Evolutionary conservation across 2,797 vertebrate genomes (phyloP).

Genomic region (Pantherophis vulpinus): DNA sequence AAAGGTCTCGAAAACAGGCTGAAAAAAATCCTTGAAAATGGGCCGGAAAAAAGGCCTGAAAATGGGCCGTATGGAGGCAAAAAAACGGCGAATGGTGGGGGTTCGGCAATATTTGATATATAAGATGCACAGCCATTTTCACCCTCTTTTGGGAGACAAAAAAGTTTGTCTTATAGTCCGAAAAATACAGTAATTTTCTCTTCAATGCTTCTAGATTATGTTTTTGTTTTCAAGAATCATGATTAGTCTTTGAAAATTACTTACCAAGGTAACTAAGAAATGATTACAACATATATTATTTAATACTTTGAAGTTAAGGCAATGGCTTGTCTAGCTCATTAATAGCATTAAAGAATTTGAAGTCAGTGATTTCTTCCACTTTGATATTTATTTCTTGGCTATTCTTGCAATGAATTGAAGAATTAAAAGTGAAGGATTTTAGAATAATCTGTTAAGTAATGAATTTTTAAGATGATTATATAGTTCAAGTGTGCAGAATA

Average conservation of each 20-base stretch:
- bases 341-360: not conserved
- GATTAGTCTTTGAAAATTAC: not conserved
- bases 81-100: no score
- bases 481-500: not conserved
- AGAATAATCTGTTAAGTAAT: not conserved
- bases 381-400: not conserved
- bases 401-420: not conserved
- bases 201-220: not conserved
- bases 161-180: no score
- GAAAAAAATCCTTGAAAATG: no score
- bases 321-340: not conserved
- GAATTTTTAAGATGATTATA: not conserved
- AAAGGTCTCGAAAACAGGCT: no score
- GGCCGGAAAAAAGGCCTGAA: no score
- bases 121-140: no score
- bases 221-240: not conserved
- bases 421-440: not conserved
- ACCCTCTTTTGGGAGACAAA: no score
- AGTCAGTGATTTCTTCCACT: not conserved
- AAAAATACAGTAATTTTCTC: not conserved
- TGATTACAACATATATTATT: not conserved
- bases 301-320: not conserved
- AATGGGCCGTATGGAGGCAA: no score
- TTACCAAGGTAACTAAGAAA: not conserved
- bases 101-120: no score